Evolutionary conservation across 2,888 invertebrate genomes (phyloP).

Genomic region (Alcis repandata): DNA sequence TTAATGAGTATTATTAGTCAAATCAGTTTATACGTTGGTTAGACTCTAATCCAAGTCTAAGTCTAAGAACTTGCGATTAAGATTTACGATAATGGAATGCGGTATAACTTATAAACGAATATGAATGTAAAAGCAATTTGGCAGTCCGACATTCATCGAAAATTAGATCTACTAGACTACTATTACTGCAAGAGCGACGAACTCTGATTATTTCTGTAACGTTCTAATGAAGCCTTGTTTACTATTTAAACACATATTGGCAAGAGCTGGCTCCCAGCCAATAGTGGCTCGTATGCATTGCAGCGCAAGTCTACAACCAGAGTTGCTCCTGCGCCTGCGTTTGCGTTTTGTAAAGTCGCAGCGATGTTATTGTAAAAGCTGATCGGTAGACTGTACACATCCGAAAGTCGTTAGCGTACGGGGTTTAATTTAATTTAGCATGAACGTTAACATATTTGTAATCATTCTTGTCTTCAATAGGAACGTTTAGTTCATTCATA

Average conservation of each 20-base stretch:
- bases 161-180: constrained; percentile 17
- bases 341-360: neutral
- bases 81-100: too few relatives aligned
- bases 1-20: too few relatives aligned
- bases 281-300: constrained; percentile 19
- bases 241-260: constrained; percentile 60
- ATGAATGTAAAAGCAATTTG: neutral
- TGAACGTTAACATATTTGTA: neutral
- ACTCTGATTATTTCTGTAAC: constrained; percentile 66
- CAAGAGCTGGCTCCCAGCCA: constrained; percentile 63
- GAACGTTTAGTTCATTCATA: neutral
- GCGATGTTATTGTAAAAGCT: constrained; percentile 14
- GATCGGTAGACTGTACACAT: constrained; percentile 30
- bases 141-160: neutral
- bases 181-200: constrained; percentile 59
- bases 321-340: neutral
- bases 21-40: too few relatives aligned
- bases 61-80: too few relatives aligned
- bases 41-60: too few relatives aligned
- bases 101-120: too few relatives aligned
- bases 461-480: constrained; percentile 4
- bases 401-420: constrained; percentile 25
- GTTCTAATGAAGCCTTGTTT: constrained; percentile 66
- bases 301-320: constrained; percentile 22
- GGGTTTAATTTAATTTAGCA: constrained; percentile 1